Percentiles rank a stretch among this genome's conserved stretches.
Evolutionary conservation across 2,797 vertebrate genomes (phyloP).

Genomic region (Danio choprae): DNA sequence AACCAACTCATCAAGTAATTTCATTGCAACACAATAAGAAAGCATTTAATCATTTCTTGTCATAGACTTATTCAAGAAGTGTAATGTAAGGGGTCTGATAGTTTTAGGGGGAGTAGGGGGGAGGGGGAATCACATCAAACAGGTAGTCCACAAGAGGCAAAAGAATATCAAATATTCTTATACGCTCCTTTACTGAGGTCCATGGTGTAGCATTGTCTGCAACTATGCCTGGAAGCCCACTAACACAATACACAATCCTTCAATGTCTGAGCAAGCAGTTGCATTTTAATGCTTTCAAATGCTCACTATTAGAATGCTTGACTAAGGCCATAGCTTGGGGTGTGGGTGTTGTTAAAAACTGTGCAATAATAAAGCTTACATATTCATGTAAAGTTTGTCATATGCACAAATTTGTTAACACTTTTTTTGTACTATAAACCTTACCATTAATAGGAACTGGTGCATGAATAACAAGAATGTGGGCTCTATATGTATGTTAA

Average conservation of each 20-base stretch:
- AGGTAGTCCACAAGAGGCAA: constrained; percentile 34
- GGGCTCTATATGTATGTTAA: too few relatives aligned
- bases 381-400: too few relatives aligned
- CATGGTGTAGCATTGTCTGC: constrained; percentile 43
- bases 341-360: too few relatives aligned
- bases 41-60: constrained; percentile 1
- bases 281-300: not conserved
- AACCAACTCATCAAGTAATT: not conserved
- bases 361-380: too few relatives aligned
- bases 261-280: not conserved
- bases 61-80: not conserved
- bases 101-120: constrained; percentile 26
- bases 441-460: too few relatives aligned
- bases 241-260: constrained; percentile 13
- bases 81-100: constrained; percentile 4
- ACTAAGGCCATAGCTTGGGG: too few relatives aligned
- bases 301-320: not conserved
- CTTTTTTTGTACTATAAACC: too few relatives aligned
- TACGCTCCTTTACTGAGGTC: not conserved
- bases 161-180: constrained; percentile 51
- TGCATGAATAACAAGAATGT: too few relatives aligned
- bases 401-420: too few relatives aligned
- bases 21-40: not conserved
- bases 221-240: constrained; percentile 36
- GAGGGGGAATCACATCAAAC: constrained; percentile 34